phyloP scores from a whole-genome alignment of 2,113 vertebrate genomes.

The Sinocyclocheilus anophthalmus region DNA sequence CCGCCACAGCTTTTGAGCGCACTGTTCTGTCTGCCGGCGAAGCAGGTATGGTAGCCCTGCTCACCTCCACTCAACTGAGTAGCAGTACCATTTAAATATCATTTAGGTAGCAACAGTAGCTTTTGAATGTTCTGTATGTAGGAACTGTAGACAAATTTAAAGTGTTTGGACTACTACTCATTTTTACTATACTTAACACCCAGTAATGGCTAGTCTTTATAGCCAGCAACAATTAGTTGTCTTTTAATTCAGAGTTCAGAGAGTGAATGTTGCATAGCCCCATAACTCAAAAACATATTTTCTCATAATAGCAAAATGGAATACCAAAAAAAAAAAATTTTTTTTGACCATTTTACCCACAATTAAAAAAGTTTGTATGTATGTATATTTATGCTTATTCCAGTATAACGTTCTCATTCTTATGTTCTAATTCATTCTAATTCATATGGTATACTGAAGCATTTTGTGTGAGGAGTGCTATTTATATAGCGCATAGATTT shows the following conservation, averaged over 20 bases:
- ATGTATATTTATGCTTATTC: not conserved
- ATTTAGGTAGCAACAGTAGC: not conserved
- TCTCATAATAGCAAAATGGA: too few relatives aligned
- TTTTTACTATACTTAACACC: not conserved
- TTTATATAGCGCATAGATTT: too few relatives aligned
- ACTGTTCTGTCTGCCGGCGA: conserved; percentile 83
- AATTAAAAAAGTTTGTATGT: not conserved
- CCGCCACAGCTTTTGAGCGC: conserved; percentile 78
- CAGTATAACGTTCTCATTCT: not conserved
- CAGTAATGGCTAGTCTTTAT: too few relatives aligned
- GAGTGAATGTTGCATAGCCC: too few relatives aligned
- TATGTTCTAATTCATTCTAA: not conserved
- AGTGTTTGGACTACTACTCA: not conserved
- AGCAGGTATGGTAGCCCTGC: conserved; percentile 77
- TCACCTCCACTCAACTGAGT: not conserved
- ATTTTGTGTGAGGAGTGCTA: too few relatives aligned
- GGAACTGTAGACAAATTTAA: not conserved
- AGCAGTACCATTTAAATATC: not conserved
- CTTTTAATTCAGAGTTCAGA: too few relatives aligned
- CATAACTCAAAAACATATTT: too few relatives aligned
- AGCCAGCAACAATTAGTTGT: too few relatives aligned
- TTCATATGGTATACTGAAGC: too few relatives aligned
- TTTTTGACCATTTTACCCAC: not conserved
- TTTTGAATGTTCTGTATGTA: not conserved
- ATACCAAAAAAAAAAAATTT: too few relatives aligned